These are phyloP conservation scores for Nasua narica DNA, from an alignment of 2,797 vertebrate genomes.

Conservation along the genomic window DNA sequence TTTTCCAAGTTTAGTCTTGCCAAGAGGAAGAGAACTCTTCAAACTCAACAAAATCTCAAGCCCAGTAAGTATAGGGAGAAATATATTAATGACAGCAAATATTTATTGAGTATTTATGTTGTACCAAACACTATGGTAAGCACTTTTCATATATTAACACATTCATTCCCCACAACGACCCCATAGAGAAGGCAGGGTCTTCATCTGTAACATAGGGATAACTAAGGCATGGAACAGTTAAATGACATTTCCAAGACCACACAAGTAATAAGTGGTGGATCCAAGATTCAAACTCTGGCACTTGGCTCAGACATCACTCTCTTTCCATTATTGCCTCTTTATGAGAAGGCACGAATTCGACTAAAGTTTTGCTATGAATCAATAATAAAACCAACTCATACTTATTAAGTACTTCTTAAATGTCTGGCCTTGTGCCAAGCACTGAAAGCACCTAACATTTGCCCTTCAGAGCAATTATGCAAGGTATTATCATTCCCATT, in stretches of 20 bases:
- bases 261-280: not conserved
- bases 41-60: conserved; percentile 5
- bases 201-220: not conserved
- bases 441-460: not conserved
- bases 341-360: not conserved
- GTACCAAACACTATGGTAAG: not conserved
- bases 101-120: not conserved
- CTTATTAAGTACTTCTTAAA: not conserved
- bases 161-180: not conserved
- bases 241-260: not conserved
- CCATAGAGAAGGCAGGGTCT: not conserved
- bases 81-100: not conserved
- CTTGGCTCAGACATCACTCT: not conserved
- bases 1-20: not conserved
- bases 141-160: not conserved
- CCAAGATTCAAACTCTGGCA: not conserved
- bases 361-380: not conserved
- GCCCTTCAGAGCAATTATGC: not conserved
- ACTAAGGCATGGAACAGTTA: not conserved
- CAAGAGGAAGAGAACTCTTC: not conserved
- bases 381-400: not conserved
- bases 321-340: not conserved
- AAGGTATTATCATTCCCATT: not conserved
- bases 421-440: not conserved
- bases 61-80: not conserved